phyloP scores from a whole-genome alignment of 2,888 invertebrate genomes.

The Nomada lathburiana region DNA sequence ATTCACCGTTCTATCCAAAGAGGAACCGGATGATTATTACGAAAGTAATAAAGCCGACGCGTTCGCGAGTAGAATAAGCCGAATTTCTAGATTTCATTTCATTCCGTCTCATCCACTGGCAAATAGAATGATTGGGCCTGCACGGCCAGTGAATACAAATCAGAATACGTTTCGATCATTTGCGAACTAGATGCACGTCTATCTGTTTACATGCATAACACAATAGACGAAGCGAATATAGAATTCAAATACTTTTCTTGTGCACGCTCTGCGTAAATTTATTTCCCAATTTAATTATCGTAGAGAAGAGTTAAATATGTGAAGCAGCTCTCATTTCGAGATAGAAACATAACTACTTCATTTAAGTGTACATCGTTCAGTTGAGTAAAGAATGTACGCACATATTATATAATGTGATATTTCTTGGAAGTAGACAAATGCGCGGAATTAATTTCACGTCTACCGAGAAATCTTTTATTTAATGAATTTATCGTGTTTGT shows the following conservation, averaged over 20 bases:
- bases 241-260: slow-evolving; percentile 18
- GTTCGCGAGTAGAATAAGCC: slow-evolving; percentile 64
- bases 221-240: neutral
- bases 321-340: neutral
- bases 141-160: slow-evolving; percentile 68
- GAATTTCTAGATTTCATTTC: slow-evolving; percentile 72
- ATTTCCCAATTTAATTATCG: neutral
- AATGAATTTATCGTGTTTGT: no score
- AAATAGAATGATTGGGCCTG: slow-evolving; percentile 68
- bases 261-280: neutral
- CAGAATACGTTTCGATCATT: slow-evolving; percentile 64
- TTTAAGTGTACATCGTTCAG: no score
- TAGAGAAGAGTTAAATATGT: neutral
- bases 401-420: no score
- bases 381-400: no score
- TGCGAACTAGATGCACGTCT: slow-evolving; percentile 47
- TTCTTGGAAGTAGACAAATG: no score
- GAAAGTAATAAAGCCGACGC: slow-evolving; percentile 70
- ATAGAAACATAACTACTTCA: no score
- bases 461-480: no score
- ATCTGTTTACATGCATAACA: slow-evolving; percentile 45
- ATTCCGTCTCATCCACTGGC: slow-evolving; percentile 66
- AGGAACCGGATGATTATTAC: slow-evolving; percentile 61
- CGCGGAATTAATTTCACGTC: no score
- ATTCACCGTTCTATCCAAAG: slow-evolving; percentile 42